phyloP scores from a whole-genome alignment of 2,888 invertebrate genomes.

The Synanthedon tipuliformis region DNA sequence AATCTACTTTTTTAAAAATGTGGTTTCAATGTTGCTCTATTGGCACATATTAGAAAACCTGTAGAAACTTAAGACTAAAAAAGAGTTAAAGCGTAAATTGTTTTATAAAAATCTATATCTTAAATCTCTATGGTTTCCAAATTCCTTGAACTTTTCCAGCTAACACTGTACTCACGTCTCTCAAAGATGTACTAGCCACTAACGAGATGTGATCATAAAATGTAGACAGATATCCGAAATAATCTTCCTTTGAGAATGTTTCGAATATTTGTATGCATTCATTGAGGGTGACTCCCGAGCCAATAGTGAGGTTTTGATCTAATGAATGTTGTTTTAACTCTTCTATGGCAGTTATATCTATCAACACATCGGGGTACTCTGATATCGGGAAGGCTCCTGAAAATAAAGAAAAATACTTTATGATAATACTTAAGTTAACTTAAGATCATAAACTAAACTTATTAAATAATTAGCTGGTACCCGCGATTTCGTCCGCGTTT shows the following conservation, averaged over 20 bases:
- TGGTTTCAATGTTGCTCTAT: too few species aligned
- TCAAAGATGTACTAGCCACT: slow-evolving; percentile 76
- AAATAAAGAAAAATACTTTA: too few species aligned
- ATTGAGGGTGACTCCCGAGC: slow-evolving; percentile 67
- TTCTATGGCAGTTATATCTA: slow-evolving; percentile 71
- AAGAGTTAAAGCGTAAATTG: too few species aligned
- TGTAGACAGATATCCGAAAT: slow-evolving; percentile 69
- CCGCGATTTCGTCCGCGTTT: too few species aligned
- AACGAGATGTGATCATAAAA: slow-evolving; percentile 73
- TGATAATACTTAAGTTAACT: too few species aligned
- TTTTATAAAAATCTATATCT: too few species aligned
- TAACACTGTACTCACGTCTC: slow-evolving; percentile 68
- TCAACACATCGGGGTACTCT: slow-evolving; percentile 51
- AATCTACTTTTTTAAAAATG: too few species aligned
- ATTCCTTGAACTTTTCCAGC: not conserved
- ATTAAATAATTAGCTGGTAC: too few species aligned
- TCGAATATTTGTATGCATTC: slow-evolving; percentile 57
- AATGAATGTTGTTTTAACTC: slow-evolving; percentile 60
- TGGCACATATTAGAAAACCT: too few species aligned
- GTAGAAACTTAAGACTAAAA: too few species aligned
- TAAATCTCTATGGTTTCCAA: too few species aligned
- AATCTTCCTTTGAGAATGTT: slow-evolving; percentile 19
- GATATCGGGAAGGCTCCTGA: slow-evolving; percentile 44
- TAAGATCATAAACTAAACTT: too few species aligned
- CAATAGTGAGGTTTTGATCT: slow-evolving; percentile 54